Conservation (phyloP, 2,797 vertebrate species). For the Hydrophis major region DNA sequence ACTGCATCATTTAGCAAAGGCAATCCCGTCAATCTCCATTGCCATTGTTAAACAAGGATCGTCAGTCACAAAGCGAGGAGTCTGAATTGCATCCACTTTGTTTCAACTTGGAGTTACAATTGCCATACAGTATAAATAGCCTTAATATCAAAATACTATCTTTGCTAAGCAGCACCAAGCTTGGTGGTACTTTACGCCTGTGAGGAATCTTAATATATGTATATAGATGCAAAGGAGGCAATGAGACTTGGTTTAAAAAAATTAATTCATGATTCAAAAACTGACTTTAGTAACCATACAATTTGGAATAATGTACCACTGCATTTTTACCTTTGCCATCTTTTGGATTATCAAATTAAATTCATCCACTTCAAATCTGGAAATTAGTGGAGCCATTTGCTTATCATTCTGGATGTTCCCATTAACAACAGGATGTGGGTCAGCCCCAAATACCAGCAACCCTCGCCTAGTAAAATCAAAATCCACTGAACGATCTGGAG, state of each 20-base stretch:
- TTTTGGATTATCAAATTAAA: slow-evolving; percentile 80
- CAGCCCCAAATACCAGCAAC: slow-evolving; percentile 84
- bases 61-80: not conserved
- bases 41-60: not conserved
- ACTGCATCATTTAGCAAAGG: not conserved
- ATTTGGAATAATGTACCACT: not conserved
- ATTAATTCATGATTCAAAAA: not conserved
- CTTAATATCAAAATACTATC: not conserved
- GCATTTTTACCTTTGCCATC: slow-evolving; percentile 81
- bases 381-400: slow-evolving; percentile 61
- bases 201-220: not conserved
- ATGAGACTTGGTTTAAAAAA: not conserved
- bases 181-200: not conserved
- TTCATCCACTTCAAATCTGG: slow-evolving; percentile 72
- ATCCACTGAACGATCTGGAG: slow-evolving; percentile 78
- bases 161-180: not conserved
- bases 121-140: not conserved
- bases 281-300: not conserved
- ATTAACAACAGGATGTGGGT: slow-evolving; percentile 59
- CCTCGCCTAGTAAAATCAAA: slow-evolving; percentile 91
- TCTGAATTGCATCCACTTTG: not conserved
- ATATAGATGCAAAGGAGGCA: not conserved
- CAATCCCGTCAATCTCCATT: not conserved
- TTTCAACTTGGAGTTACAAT: not conserved
- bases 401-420: slow-evolving; percentile 54